phyloP scores from a whole-genome alignment of 2,113 vertebrate species.

The Octodon degus region DNA sequence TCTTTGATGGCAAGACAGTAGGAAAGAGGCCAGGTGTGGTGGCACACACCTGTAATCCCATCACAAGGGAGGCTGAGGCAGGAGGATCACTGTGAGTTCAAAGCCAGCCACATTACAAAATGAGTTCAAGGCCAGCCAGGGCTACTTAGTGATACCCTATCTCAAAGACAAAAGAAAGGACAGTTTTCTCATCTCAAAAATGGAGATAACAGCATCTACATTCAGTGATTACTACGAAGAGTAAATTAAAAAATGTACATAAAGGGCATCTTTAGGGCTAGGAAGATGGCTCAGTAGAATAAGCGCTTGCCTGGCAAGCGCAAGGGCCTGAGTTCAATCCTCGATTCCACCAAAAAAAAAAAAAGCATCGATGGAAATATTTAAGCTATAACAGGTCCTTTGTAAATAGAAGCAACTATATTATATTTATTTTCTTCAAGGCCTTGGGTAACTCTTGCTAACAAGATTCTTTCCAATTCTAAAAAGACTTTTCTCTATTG shows the following conservation, averaged over 20 bases:
- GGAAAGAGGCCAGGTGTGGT: background rate
- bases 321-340: no score
- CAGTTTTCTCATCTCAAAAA: constrained; percentile 25
- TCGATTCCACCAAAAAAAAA: no score
- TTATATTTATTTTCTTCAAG: constrained; percentile 9
- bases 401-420: background rate
- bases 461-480: constrained; percentile 14
- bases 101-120: background rate
- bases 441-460: background rate
- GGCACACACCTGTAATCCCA: no score
- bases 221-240: background rate
- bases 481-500: constrained; percentile 14
- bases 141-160: background rate
- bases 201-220: background rate
- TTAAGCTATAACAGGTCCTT: background rate
- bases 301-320: no score
- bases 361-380: background rate
- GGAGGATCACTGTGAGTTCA: background rate
- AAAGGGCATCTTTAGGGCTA: background rate
- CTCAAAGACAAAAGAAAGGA: background rate
- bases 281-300: no score
- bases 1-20: constrained; percentile 18
- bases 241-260: background rate
- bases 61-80: no score
- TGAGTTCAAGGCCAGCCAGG: background rate